These are phyloP conservation scores for Crotalus horridus DNA, from an alignment of 2,113 vertebrate genomes.

Conservation along the genomic window DNA sequence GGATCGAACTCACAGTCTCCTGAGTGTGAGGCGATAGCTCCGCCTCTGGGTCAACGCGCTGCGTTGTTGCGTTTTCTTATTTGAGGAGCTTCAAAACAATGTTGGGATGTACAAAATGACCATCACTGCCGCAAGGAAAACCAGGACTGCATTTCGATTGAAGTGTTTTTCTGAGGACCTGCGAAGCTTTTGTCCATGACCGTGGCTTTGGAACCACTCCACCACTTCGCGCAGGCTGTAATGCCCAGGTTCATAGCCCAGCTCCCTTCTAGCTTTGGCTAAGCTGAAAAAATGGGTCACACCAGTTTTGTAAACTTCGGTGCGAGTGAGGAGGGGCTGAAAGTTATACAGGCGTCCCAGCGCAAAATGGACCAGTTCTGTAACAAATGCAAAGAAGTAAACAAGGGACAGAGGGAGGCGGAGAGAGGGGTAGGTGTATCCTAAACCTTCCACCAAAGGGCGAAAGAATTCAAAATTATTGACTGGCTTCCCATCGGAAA, in stretches of 20 bases:
- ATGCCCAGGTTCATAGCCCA: slow-evolving; percentile 78
- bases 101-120: slow-evolving; percentile 72
- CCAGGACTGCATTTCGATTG: slow-evolving; percentile 63
- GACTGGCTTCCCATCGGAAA: slow-evolving; percentile 86
- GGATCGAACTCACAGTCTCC: not conserved
- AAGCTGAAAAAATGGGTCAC: slow-evolving; percentile 92
- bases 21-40: not conserved
- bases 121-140: slow-evolving; percentile 63
- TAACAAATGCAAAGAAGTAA: slow-evolving; percentile 86
- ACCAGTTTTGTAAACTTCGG: slow-evolving; percentile 92
- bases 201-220: slow-evolving; percentile 81
- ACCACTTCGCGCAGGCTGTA: slow-evolving; percentile 82
- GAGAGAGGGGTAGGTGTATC: slow-evolving; percentile 82
- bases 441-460: slow-evolving; percentile 88
- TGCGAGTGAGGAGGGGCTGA: slow-evolving; percentile 90
- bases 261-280: slow-evolving; percentile 82
- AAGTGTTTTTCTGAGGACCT: slow-evolving; percentile 26
- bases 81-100: not conserved
- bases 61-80: not conserved
- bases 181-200: slow-evolving; percentile 69
- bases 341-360: slow-evolving; percentile 83
- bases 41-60: rapidly evolving
- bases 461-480: slow-evolving; percentile 96
- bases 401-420: slow-evolving; percentile 82
- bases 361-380: slow-evolving; percentile 79